Evolutionary conservation across 2,797 vertebrate species (phyloP).

Genomic region (Cossypha dichroa): DNA sequence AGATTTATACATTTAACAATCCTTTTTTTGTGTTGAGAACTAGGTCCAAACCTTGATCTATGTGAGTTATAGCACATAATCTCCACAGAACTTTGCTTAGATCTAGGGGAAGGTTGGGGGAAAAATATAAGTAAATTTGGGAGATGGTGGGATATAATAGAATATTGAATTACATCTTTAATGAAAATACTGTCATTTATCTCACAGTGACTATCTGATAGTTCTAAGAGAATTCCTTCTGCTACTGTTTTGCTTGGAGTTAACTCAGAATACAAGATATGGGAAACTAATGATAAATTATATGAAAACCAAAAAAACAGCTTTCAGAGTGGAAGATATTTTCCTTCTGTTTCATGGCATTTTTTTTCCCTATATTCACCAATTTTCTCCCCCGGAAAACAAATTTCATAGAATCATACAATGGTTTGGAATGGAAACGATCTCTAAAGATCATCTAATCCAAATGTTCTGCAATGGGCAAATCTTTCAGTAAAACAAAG

Average conservation of each 20-base stretch:
- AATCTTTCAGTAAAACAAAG: background rate
- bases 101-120: rapidly evolving
- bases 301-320: background rate
- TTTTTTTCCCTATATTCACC: background rate
- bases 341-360: background rate
- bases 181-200: background rate
- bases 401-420: background rate
- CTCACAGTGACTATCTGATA: background rate
- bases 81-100: background rate
- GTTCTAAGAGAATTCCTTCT: background rate
- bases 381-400: background rate
- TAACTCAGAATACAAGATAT: background rate
- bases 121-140: background rate
- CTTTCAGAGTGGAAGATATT: background rate
- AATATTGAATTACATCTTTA: background rate
- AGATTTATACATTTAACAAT: background rate
- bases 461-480: rapidly evolving
- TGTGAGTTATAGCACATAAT: background rate
- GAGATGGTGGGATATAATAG: background rate
- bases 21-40: background rate
- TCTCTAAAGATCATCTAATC: background rate
- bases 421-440: background rate
- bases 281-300: background rate
- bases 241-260: background rate
- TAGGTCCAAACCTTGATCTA: background rate